These are phyloP conservation scores for Brachymystax lenok DNA, from an alignment of 2,797 vertebrate species.

Conservation along the genomic window DNA sequence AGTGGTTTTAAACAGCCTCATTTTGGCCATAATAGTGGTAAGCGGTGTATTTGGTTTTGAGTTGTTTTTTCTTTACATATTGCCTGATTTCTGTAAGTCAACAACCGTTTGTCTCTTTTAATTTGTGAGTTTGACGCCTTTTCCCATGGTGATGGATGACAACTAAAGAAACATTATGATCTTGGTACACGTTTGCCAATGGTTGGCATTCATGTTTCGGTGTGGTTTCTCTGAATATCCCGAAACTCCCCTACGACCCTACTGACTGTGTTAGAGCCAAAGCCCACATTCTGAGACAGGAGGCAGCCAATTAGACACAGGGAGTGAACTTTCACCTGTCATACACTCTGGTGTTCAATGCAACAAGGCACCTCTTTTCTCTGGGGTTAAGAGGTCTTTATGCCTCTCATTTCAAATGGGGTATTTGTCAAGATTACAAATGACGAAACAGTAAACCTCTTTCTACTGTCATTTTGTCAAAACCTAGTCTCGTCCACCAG, in stretches of 20 bases:
- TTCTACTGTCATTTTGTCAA: too few relatives aligned
- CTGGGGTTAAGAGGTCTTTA: background rate
- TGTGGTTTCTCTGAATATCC: background rate
- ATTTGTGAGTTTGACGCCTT: too few relatives aligned
- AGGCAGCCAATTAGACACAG: conserved; percentile 12
- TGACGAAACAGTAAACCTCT: too few relatives aligned
- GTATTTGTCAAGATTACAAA: background rate
- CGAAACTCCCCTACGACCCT: background rate
- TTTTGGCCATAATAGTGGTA: background rate
- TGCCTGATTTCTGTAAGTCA: too few relatives aligned
- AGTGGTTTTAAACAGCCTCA: too few relatives aligned
- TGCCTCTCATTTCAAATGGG: background rate
- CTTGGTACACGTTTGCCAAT: too few relatives aligned
- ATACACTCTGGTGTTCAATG: background rate
- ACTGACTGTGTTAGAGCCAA: background rate
- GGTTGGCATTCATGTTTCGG: background rate
- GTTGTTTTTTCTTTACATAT: too few relatives aligned
- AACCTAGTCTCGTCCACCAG: too few relatives aligned
- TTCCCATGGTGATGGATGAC: background rate
- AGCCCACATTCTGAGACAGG: background rate
- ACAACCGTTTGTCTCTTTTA: too few relatives aligned
- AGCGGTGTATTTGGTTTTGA: background rate
- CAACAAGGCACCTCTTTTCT: background rate
- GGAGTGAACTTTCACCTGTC: conserved; percentile 1
- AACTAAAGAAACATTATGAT: background rate